phyloP scores from a whole-genome alignment of 2,113 vertebrate species.

The Circaetus cinerascens region DNA sequence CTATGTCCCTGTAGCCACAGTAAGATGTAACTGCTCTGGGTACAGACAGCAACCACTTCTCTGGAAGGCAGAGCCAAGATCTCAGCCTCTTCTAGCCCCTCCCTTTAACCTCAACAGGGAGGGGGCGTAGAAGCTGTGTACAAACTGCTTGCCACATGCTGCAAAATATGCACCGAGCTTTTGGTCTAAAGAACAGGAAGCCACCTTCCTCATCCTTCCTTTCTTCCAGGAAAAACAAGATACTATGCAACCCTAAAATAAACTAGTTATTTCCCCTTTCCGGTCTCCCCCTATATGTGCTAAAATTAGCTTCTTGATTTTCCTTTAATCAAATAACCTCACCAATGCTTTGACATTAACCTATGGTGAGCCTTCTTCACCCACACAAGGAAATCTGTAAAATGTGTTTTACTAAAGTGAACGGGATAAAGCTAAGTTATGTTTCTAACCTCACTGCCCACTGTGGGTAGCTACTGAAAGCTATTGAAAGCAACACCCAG shows the following conservation, averaged over 20 bases:
- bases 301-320: background rate
- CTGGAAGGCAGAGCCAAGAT: background rate
- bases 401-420: background rate
- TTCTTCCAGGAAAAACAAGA: slow-evolving; percentile 28
- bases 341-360: background rate
- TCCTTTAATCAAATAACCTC: background rate
- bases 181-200: slow-evolving; percentile 29
- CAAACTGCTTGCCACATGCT: background rate
- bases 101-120: background rate
- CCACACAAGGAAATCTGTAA: background rate
- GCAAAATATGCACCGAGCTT: background rate
- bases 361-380: background rate
- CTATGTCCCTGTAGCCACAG: background rate
- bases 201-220: slow-evolving; percentile 7
- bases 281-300: background rate
- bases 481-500: background rate
- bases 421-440: background rate
- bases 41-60: background rate
- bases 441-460: background rate
- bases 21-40: background rate
- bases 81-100: background rate
- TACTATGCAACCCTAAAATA: background rate
- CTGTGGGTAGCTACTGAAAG: background rate
- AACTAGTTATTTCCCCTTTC: background rate
- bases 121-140: background rate